Evolutionary conservation across 2,797 vertebrate genomes (phyloP).

Genomic region (Silurus lanzhouensis): DNA sequence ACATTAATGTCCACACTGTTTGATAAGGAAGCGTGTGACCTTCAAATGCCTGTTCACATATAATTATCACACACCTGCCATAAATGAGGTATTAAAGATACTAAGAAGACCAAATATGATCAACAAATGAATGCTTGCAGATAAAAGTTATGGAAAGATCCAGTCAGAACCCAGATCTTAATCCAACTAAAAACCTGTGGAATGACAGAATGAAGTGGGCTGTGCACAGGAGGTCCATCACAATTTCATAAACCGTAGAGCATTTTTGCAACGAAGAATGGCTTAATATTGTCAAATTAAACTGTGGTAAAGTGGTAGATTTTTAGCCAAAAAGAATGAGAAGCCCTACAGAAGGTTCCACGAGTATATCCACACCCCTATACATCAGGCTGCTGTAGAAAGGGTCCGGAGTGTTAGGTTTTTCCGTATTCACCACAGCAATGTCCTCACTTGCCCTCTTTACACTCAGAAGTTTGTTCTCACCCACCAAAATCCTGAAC

Average conservation of each 20-base stretch:
- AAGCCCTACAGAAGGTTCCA: too few species aligned
- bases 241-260: not conserved
- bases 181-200: not conserved
- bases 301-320: not conserved
- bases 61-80: too few species aligned
- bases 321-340: too few species aligned
- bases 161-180: not conserved
- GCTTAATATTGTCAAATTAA: not conserved
- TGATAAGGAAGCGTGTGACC: not conserved
- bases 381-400: too few species aligned
- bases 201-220: not conserved
- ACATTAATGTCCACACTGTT: not conserved
- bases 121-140: not conserved
- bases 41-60: not conserved
- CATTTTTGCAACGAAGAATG: not conserved
- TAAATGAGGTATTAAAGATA: too few species aligned
- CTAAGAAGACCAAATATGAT: too few species aligned
- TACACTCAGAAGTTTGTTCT: too few species aligned
- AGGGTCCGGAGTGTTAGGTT: too few species aligned
- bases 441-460: too few species aligned
- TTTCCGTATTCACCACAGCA: too few species aligned
- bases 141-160: not conserved
- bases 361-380: too few species aligned
- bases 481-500: too few species aligned
- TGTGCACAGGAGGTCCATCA: not conserved